Evolutionary conservation across 2,888 invertebrate genomes (phyloP).

Genomic region (Tricholauxania praeusta): DNA sequence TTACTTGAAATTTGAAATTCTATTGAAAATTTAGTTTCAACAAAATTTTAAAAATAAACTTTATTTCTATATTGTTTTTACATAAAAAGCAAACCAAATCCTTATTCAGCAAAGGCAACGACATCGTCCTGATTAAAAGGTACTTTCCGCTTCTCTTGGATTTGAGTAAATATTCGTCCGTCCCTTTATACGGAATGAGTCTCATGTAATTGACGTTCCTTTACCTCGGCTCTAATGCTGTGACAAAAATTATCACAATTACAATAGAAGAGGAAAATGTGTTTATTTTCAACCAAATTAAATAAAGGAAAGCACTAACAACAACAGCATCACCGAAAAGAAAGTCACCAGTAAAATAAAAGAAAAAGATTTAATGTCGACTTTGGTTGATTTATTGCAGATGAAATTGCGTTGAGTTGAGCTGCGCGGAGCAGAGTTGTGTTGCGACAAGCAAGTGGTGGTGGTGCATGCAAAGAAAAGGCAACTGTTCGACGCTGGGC

Average conservation of each 20-base stretch:
- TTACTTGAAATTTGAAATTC: no score
- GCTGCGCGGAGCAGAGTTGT: not conserved
- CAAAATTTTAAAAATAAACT: no score
- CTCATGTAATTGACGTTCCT: slow-evolving; percentile 36
- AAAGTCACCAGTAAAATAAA: slow-evolving; percentile 50
- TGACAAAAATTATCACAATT: slow-evolving; percentile 41
- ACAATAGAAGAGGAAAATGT: slow-evolving; percentile 49
- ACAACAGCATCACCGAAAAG: slow-evolving; percentile 44
- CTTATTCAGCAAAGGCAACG: no score
- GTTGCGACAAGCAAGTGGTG: not conserved
- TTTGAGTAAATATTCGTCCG: slow-evolving; percentile 1
- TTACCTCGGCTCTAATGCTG: slow-evolving; percentile 23
- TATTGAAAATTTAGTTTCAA: no score
- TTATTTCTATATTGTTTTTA: no score
- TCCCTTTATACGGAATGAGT: slow-evolving; percentile 37
- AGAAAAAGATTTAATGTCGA: slow-evolving; percentile 65
- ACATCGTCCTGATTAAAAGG: no score
- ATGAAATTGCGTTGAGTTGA: slow-evolving; percentile 62
- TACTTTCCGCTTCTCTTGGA: no score
- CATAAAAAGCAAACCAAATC: no score
- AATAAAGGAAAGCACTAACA: slow-evolving; percentile 37
- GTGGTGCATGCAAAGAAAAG: not conserved
- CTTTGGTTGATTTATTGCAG: slow-evolving; percentile 67
- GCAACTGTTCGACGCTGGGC: not conserved
- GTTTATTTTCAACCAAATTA: slow-evolving; percentile 53